Conservation (phyloP, 2,888 invertebrate genomes). For the Calameuta filiformis region DNA sequence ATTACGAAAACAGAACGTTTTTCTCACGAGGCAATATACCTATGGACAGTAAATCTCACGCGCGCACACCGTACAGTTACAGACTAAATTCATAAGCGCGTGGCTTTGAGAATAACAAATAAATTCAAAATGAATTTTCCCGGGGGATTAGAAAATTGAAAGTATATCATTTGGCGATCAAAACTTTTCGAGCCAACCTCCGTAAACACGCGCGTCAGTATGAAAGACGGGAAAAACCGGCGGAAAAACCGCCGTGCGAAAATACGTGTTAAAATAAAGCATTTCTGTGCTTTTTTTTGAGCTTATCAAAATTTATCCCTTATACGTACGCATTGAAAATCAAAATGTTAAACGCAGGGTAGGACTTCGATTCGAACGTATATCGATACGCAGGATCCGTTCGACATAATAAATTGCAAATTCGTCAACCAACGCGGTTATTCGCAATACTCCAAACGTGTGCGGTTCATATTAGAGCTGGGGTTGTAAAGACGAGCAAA, state of each 20-base stretch:
- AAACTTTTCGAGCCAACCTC: neutral
- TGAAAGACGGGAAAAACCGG: neutral
- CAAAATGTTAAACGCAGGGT: neutral
- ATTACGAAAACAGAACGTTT: conserved; percentile 22
- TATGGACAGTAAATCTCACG: neutral
- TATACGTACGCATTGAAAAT: neutral
- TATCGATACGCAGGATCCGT: neutral
- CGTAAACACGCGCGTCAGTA: neutral
- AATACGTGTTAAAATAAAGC: neutral
- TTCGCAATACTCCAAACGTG: neutral
- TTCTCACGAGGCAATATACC: neutral
- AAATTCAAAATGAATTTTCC: conserved; percentile 35
- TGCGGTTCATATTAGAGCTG: neutral
- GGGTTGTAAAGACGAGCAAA: neutral
- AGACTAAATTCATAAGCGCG: too few species aligned
- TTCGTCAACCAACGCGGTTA: neutral
- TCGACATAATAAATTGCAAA: neutral
- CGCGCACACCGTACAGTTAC: neutral
- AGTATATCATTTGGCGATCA: neutral
- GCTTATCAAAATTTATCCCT: neutral
- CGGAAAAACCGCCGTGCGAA: neutral
- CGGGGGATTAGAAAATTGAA: neutral
- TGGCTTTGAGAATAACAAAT: conserved; percentile 29
- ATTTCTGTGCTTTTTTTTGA: neutral
- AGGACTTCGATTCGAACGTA: neutral